phyloP scores from a whole-genome alignment of 2,797 vertebrate genomes.

The Psittacula echo region DNA sequence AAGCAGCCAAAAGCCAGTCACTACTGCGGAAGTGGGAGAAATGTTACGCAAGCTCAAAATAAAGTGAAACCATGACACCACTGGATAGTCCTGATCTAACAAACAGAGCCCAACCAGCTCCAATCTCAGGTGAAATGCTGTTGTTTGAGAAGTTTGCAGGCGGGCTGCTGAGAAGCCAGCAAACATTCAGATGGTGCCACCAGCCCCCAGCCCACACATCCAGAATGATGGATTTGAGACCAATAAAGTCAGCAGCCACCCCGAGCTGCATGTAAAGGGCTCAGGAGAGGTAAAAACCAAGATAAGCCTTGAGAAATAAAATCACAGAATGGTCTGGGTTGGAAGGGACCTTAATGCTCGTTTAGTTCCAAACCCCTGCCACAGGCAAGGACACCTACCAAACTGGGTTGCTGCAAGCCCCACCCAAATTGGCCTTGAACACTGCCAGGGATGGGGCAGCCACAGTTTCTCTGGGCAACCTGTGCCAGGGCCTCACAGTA shows the following conservation, averaged over 20 bases:
- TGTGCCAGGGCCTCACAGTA: background rate
- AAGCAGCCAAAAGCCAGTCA: background rate
- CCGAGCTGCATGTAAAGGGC: accelerated
- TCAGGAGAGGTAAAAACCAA: background rate
- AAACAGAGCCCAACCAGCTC: background rate
- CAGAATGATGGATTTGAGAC: background rate
- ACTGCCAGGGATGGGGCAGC: background rate
- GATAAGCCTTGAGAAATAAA: background rate
- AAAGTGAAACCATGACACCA: background rate
- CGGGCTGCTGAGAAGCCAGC: background rate
- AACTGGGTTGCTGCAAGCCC: background rate
- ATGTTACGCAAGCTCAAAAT: background rate
- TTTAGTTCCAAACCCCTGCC: background rate
- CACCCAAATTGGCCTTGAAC: background rate
- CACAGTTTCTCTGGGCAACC: background rate
- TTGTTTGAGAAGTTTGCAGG: background rate
- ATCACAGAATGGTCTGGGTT: background rate
- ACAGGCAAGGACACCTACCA: background rate
- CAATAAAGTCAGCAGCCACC: background rate
- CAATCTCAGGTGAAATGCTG: background rate
- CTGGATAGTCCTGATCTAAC: background rate
- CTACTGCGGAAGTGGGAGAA: background rate
- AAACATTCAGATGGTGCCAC: background rate
- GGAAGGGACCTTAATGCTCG: background rate
- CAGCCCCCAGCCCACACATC: accelerated